Evolutionary conservation across 2,797 vertebrate genomes (phyloP).

Genomic region (Florisuga fusca): DNA sequence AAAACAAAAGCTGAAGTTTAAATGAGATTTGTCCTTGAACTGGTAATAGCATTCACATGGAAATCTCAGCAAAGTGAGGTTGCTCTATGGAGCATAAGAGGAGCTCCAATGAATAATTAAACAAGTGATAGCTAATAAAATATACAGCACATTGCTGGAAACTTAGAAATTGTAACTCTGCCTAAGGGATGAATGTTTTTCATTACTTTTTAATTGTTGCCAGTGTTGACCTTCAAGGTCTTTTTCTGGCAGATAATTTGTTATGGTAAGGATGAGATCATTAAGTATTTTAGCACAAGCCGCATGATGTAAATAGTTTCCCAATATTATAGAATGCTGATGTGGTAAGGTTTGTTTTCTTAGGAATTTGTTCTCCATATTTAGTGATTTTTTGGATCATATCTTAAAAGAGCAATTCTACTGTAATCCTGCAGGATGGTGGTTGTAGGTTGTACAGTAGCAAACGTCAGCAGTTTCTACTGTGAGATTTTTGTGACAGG

Average conservation of each 20-base stretch:
- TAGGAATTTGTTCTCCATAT: slow-evolving; percentile 49
- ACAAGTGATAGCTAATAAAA: slow-evolving; percentile 83
- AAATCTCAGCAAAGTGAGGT: slow-evolving; percentile 80
- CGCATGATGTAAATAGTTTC: slow-evolving; percentile 62
- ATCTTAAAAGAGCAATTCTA: slow-evolving; percentile 5
- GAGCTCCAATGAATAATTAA: slow-evolving; percentile 82
- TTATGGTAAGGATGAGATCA: slow-evolving; percentile 82
- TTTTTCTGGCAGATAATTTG: slow-evolving; percentile 80
- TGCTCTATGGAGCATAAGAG: slow-evolving; percentile 79
- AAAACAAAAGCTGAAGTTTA: slow-evolving; percentile 60
- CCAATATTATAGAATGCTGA: slow-evolving; percentile 72
- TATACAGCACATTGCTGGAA: slow-evolving; percentile 79
- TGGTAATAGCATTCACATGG: slow-evolving; percentile 70
- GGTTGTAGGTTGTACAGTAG: background rate
- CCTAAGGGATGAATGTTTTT: slow-evolving; percentile 83
- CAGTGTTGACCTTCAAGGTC: slow-evolving; percentile 81
- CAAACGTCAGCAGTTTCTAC: background rate
- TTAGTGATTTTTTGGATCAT: slow-evolving; percentile 33
- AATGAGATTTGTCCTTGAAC: slow-evolving; percentile 76
- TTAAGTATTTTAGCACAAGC: slow-evolving; percentile 77
- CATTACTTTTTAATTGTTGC: slow-evolving; percentile 85
- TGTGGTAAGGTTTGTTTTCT: slow-evolving; percentile 52
- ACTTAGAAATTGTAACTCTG: slow-evolving; percentile 79
- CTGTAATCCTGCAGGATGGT: background rate
- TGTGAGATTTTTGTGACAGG: background rate